phyloP scores from a whole-genome alignment of 2,113 vertebrate species.

The Myrmecophaga tridactyla region DNA sequence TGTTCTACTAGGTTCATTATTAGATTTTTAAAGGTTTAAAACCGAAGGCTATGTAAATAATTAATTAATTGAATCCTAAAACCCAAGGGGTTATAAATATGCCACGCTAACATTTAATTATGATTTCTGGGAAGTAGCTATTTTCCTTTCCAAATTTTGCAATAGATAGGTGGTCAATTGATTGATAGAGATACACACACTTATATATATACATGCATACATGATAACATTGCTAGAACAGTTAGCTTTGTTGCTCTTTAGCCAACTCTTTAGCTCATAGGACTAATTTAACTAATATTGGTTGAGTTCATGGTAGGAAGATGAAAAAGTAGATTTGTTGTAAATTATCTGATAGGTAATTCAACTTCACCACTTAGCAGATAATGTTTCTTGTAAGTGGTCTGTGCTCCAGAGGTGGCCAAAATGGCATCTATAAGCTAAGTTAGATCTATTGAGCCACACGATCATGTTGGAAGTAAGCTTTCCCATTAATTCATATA shows the following conservation, averaged over 20 bases:
- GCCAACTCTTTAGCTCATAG: conserved; percentile 58
- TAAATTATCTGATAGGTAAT: conserved; percentile 52
- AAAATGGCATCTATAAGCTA: not conserved
- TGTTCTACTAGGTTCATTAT: not conserved
- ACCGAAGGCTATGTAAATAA: not conserved
- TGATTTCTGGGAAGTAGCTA: conserved; percentile 38
- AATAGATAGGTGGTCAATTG: too few relatives aligned
- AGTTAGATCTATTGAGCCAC: not conserved
- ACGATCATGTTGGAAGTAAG: not conserved
- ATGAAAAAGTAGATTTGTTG: conserved; percentile 70
- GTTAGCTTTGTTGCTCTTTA: conserved; percentile 67
- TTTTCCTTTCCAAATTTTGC: conserved; percentile 38
- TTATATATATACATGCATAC: not conserved
- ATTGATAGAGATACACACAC: too few relatives aligned
- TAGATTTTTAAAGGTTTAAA: conserved; percentile 38
- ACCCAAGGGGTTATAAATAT: conserved; percentile 47
- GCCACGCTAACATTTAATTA: conserved; percentile 36
- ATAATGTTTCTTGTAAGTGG: conserved; percentile 24
- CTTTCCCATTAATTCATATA: not conserved
- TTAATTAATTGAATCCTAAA: conserved; percentile 28
- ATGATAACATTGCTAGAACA: conserved; percentile 65
- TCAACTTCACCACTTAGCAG: conserved; percentile 58
- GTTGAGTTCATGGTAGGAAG: conserved; percentile 48
- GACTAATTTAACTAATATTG: conserved; percentile 72
- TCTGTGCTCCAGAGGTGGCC: not conserved